Evolutionary conservation across 2,888 invertebrate genomes (phyloP), one percentile per base, ranked within the genome.

Genomic region (Lampropteryx suffumata): DNA sequence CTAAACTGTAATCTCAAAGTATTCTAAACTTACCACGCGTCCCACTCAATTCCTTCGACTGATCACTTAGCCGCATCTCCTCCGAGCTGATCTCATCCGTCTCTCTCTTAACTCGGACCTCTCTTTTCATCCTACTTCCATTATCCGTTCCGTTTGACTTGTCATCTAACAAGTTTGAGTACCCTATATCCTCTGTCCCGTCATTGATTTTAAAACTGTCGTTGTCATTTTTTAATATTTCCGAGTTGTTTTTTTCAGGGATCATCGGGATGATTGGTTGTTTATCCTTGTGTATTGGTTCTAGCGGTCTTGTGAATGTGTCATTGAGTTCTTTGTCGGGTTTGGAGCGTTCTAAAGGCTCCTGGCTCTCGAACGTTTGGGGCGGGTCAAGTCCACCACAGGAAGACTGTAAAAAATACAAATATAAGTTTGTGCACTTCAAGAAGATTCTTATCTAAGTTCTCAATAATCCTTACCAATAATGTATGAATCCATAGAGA

Each of bases 311-410:
- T 0, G 68, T 64, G 54, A 65, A 83, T 0, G 86, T 86, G 0
- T 88, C 87, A 43, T 89, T 89, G 0, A 73, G 40, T 39, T 86
- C 87, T 43, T 87, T 87, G 3, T 87, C 86, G 0, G 82, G 67
- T 62, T 79, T 85, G 0, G 69, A 41, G 0, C 79, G 61, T 36
- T 89, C 88, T 33, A 86, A 35, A 0, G 85, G 79, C 40, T 86
- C 88, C 54, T 83, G 87, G 45, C 76, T 86, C 28, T 90, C 90
- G 58, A 80, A 88, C 0, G 82, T 76, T 56, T 88, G 89, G 0
- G 86, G 80, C 0, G 84, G 69, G 24, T 89, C 87, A 0, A 86
- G 67, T n/a, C 80, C 86, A 64, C 84, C 86, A 64, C 84, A 89
- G 0, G 82, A 84, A 1, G 83, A 80, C 88, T 82, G 73, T 2